These are phyloP conservation scores for Xerus inauris DNA, from an alignment of 2,113 vertebrate species.

Conservation along the genomic window DNA sequence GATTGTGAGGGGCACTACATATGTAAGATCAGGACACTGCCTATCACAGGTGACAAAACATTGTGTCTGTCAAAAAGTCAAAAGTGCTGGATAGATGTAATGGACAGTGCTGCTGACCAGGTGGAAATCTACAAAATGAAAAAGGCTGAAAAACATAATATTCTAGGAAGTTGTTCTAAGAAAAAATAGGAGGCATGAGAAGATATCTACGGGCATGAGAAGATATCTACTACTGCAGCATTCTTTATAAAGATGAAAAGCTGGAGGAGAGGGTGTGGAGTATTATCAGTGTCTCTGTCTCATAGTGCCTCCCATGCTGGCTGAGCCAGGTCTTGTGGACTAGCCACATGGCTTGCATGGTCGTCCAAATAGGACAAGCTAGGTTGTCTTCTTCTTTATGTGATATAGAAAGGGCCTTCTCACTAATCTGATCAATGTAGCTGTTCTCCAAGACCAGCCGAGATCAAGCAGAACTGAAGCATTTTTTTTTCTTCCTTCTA, in stretches of 20 bases:
- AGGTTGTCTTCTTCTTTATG: too few species aligned
- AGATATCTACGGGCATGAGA: neutral
- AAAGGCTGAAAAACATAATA: neutral
- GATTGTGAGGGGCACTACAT: neutral
- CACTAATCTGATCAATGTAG: neutral
- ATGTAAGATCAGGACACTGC: neutral
- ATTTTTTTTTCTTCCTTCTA: neutral
- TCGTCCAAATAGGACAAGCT: too few species aligned
- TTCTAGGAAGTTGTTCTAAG: neutral
- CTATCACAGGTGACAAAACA: neutral
- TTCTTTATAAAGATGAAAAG: neutral
- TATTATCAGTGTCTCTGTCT: accelerated
- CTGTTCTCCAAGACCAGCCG: neutral
- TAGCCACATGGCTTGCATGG: accelerated
- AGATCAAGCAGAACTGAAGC: neutral
- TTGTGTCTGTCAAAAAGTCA: neutral
- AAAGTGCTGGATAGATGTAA: neutral
- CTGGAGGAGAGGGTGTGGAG: neutral
- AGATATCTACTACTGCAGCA: neutral
- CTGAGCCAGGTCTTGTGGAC: neutral
- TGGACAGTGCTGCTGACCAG: neutral
- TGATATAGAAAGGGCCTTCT: neutral
- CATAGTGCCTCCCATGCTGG: neutral
- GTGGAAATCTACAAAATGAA: neutral
- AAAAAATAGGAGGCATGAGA: neutral